phyloP scores from a whole-genome alignment of 23 tunicate genomes.

The Trididemnum miniatum region DNA sequence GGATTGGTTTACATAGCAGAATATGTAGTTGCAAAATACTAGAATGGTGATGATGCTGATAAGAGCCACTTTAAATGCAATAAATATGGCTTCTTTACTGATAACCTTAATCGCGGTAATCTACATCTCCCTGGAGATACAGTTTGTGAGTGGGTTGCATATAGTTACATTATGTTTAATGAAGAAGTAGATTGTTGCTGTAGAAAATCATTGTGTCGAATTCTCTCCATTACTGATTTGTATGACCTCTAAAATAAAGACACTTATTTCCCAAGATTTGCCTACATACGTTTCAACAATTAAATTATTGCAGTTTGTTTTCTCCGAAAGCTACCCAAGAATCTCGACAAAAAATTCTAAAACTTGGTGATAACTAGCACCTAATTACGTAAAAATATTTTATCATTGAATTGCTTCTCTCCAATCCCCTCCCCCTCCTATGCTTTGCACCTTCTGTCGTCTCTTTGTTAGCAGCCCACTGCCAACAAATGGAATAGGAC shows the following conservation, averaged over 20 bases:
- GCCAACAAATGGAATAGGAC: too few species aligned
- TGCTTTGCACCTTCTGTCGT: too few species aligned
- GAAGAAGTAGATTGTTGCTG: not conserved
- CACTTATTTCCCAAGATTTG: slow-evolving; percentile 1
- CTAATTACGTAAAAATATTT: too few species aligned
- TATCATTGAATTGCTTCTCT: too few species aligned
- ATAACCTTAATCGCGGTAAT: not conserved
- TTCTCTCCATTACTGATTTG: not conserved
- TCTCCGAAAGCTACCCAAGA: slow-evolving; percentile 7
- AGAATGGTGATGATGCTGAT: slow-evolving; percentile 6
- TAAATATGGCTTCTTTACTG: not conserved
- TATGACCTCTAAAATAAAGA: not conserved
- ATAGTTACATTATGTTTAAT: not conserved
- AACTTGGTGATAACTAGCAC: not conserved
- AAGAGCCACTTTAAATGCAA: not conserved
- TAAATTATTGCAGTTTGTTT: slow-evolving; percentile 6
- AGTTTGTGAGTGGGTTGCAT: slow-evolving; percentile 6
- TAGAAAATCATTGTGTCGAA: not conserved
- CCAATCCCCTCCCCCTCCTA: too few species aligned
- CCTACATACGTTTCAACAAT: not conserved
- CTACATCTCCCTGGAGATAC: not conserved
- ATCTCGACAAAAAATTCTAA: not conserved
- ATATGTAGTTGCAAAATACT: not conserved
- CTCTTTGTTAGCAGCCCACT: too few species aligned
- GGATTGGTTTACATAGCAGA: slow-evolving; percentile 2